phyloP scores from a whole-genome alignment of 2,797 vertebrate genomes.

The Channallabes apus region DNA sequence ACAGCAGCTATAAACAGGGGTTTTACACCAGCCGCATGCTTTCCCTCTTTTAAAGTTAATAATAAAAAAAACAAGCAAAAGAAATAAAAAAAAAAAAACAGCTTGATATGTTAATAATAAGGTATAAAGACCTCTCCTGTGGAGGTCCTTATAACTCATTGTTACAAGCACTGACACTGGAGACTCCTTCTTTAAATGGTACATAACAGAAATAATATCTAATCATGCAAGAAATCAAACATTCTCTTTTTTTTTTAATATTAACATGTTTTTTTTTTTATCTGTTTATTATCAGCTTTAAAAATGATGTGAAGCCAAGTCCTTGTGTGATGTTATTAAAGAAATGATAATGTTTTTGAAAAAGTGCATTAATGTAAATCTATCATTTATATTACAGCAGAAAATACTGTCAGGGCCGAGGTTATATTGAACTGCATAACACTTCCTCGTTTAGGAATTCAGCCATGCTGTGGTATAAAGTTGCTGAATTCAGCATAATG shows the following conservation, averaged over 20 bases:
- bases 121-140: neutral
- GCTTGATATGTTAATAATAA: neutral
- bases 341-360: neutral
- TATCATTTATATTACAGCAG: neutral
- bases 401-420: neutral
- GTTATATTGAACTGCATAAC: neutral
- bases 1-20: slow-evolving; percentile 6
- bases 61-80: neutral
- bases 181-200: neutral
- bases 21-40: neutral
- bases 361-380: neutral
- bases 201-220: neutral
- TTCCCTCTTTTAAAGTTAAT: neutral
- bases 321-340: neutral
- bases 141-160: neutral
- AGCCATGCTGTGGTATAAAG: slow-evolving; percentile 18
- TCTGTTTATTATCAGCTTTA: slow-evolving; percentile 7
- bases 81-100: neutral
- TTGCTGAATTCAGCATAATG: neutral
- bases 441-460: slow-evolving; percentile 5
- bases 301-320: neutral
- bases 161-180: neutral
- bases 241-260: neutral
- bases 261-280: neutral
- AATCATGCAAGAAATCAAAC: neutral